Conservation (phyloP, 2,797 vertebrate species). For the Falco peregrinus region DNA sequence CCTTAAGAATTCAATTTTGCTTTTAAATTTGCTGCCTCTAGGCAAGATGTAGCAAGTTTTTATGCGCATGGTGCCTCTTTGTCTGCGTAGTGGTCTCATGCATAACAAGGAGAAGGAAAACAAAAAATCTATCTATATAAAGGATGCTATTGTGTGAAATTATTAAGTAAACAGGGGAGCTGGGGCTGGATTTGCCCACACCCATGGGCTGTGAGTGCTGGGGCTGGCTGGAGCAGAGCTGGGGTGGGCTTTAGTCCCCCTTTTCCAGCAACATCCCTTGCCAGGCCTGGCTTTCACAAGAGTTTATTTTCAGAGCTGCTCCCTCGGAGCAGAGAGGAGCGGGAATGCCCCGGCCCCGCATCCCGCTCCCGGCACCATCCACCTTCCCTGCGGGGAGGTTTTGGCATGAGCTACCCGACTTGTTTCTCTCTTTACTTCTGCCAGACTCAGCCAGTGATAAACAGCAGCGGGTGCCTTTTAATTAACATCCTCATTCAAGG, state of each 20-base stretch:
- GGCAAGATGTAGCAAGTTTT: conserved; percentile 70
- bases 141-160: conserved; percentile 57
- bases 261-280: fast-evolving
- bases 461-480: conserved; percentile 58
- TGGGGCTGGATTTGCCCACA: not conserved
- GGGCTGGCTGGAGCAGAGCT: not conserved
- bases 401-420: conserved; percentile 2
- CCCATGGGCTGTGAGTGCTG: not conserved
- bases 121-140: conserved; percentile 9
- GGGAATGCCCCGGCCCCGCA: not conserved
- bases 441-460: conserved; percentile 49
- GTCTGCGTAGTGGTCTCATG: conserved; percentile 59
- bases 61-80: conserved; percentile 65
- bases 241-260: not conserved
- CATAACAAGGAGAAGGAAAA: conserved; percentile 16
- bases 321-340: not conserved
- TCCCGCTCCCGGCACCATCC: conserved; percentile 10
- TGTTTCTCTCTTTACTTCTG: conserved; percentile 24
- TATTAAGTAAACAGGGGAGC: not conserved
- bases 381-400: conserved; percentile 46
- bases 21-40: conserved; percentile 63
- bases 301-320: not conserved
- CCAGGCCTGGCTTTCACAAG: not conserved
- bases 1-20: conserved; percentile 66
- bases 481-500: conserved; percentile 50